Percentiles rank a stretch among this genome's conserved stretches.
phyloP scores from a whole-genome alignment of 2,113 vertebrate species.

The Australoheros scitulus region DNA sequence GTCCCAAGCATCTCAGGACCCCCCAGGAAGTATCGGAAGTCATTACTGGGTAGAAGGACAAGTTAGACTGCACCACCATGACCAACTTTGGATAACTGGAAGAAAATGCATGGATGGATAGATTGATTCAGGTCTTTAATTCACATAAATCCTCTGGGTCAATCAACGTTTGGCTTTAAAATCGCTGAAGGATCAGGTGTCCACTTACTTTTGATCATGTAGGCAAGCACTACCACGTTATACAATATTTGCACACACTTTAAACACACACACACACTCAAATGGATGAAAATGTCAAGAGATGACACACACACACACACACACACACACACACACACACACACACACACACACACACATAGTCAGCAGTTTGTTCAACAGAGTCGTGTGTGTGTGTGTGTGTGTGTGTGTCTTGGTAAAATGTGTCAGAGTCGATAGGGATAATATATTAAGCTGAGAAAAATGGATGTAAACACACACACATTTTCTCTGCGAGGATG shows the following conservation, averaged over 20 bases:
- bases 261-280: background rate
- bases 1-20: too few relatives aligned
- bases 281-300: background rate
- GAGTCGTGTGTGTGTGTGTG: background rate
- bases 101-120: too few relatives aligned
- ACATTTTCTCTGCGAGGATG: background rate
- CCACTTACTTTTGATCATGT: slow-evolving; percentile 4
- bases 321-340: background rate
- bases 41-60: too few relatives aligned
- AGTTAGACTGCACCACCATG: too few relatives aligned
- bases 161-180: background rate
- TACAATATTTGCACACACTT: slow-evolving; percentile 18
- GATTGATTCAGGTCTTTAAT: too few relatives aligned
- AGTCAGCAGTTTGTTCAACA: slow-evolving; percentile 51
- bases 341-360: slow-evolving; percentile 2
- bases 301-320: slow-evolving; percentile 4
- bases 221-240: background rate
- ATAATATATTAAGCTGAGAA: slow-evolving; percentile 65
- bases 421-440: slow-evolving; percentile 55
- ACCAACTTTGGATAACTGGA: too few relatives aligned
- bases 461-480: slow-evolving; percentile 41
- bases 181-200: background rate
- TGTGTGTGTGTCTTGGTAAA: slow-evolving; percentile 36
- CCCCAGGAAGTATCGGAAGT: too few relatives aligned
- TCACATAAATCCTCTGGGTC: background rate